A percentile compares a stretch with the other conserved stretches of the same genome.
Conservation (phyloP, 2,888 invertebrate species). For the Rhamphomyia laevipes region DNA sequence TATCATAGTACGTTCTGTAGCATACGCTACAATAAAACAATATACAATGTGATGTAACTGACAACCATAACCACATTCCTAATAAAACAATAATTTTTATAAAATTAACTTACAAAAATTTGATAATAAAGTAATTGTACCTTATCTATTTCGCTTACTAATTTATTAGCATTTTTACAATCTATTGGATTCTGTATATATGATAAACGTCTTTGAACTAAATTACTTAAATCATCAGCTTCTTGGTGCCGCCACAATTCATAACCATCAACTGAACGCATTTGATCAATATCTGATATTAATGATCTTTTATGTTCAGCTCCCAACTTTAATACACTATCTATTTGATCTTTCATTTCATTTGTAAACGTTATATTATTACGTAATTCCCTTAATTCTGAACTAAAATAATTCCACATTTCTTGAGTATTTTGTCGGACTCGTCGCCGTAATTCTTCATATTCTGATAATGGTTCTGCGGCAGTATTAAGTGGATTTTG, state of each 20-base stretch:
- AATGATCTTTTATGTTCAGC: conserved; percentile 67
- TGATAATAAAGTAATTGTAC: too few species aligned
- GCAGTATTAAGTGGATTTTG: conserved; percentile 33
- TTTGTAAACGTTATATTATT: conserved; percentile 40
- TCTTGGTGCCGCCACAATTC: too few species aligned
- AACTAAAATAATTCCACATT: conserved; percentile 72
- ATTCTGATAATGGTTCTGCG: conserved; percentile 60
- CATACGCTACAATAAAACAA: too few species aligned
- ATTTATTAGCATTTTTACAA: too few species aligned
- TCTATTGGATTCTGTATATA: too few species aligned
- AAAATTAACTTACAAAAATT: conserved; percentile 81
- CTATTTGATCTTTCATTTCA: conserved; percentile 48
- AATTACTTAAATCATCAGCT: too few species aligned
- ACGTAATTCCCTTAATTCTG: conserved; percentile 57
- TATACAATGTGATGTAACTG: conserved; percentile 96
- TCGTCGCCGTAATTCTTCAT: conserved; percentile 64
- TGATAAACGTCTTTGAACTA: too few species aligned
- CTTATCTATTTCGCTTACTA: too few species aligned
- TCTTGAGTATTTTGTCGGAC: conserved; percentile 69
- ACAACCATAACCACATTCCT: conserved; percentile 99
- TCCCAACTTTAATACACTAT: conserved; percentile 55
- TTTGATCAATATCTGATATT: conserved; percentile 50
- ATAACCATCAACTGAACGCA: too few species aligned
- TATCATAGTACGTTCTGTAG: too few species aligned
- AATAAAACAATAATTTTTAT: conserved; percentile 56